phyloP scores from a whole-genome alignment of 2,797 vertebrate genomes.

The Myotis planiceps region DNA sequence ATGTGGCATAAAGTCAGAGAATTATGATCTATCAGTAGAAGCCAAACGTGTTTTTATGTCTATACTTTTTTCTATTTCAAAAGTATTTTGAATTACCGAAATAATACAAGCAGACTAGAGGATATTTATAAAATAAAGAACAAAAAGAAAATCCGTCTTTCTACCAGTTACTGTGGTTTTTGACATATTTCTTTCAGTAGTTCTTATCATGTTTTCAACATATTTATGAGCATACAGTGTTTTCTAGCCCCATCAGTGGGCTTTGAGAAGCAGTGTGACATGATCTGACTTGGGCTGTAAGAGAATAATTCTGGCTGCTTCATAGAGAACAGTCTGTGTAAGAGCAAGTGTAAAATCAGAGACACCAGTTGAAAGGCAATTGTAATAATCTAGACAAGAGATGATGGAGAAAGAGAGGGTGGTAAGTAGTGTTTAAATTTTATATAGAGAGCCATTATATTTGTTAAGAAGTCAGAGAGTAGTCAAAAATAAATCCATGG shows the following conservation, averaged over 20 bases:
- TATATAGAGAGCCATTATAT: not conserved
- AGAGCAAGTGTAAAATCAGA: not conserved
- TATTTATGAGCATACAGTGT: not conserved
- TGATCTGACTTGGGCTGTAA: not conserved
- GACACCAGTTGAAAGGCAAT: not conserved
- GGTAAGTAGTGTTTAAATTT: not conserved
- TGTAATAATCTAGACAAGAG: not conserved
- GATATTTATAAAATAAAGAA: conserved; percentile 28
- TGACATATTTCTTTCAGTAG: not conserved
- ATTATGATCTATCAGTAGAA: conserved; percentile 21
- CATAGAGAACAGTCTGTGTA: not conserved
- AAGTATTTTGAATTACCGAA: conserved; percentile 44
- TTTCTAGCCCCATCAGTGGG: not conserved
- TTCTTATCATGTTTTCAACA: not conserved
- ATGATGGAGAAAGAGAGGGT: not conserved
- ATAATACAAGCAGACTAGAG: conserved; percentile 3
- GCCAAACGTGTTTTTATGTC: not conserved
- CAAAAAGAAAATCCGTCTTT: conserved; percentile 14
- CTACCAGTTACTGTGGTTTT: not conserved
- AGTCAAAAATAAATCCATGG: not conserved
- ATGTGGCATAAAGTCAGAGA: conserved; percentile 23
- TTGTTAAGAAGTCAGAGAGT: not conserved
- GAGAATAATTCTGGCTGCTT: not conserved
- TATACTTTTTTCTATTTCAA: conserved; percentile 22
- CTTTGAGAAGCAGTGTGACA: not conserved